phyloP scores from a whole-genome alignment of 2,113 vertebrate genomes.

The Dolichallabes microphthalmus region DNA sequence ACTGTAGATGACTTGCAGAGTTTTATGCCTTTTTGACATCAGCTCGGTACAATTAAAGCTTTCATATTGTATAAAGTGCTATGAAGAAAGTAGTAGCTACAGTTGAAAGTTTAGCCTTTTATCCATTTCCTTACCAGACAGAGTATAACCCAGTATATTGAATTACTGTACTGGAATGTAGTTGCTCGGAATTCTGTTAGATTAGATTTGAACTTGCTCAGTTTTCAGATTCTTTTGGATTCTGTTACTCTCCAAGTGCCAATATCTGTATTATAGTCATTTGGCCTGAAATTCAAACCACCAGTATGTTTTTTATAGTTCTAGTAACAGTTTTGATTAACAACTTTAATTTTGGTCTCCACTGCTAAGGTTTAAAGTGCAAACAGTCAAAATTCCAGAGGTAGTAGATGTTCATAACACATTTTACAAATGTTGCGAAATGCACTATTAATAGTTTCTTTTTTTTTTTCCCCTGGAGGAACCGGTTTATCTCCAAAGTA shows the following conservation, averaged over 20 bases:
- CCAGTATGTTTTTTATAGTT: slow-evolving; percentile 39
- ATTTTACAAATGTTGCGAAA: slow-evolving; percentile 44
- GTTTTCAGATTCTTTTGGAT: slow-evolving; percentile 54
- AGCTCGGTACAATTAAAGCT: slow-evolving; percentile 13
- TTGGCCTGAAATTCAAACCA: slow-evolving; percentile 50
- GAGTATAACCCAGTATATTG: slow-evolving; percentile 39
- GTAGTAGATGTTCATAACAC: slow-evolving; percentile 47
- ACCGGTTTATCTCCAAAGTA: slow-evolving; percentile 53
- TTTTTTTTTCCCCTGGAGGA: slow-evolving; percentile 17
- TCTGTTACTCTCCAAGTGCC: slow-evolving; percentile 45
- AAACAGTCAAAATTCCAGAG: slow-evolving; percentile 38
- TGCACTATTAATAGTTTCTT: slow-evolving; percentile 51
- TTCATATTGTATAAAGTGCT: slow-evolving; percentile 21
- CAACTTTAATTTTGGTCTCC: slow-evolving; percentile 16
- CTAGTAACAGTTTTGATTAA: slow-evolving; percentile 29
- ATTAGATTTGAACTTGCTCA: slow-evolving; percentile 52
- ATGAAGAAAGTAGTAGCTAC: not conserved
- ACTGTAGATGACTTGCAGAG: not conserved
- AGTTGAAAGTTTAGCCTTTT: slow-evolving; percentile 17
- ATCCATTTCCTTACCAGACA: slow-evolving; percentile 28
- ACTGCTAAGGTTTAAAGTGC: slow-evolving; percentile 28
- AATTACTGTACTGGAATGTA: slow-evolving; percentile 54
- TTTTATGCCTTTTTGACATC: not conserved
- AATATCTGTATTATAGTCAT: slow-evolving; percentile 43
- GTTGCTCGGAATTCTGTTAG: slow-evolving; percentile 53